Conservation (phyloP, 2,797 vertebrate genomes). For the Gouania willdenowi region DNA sequence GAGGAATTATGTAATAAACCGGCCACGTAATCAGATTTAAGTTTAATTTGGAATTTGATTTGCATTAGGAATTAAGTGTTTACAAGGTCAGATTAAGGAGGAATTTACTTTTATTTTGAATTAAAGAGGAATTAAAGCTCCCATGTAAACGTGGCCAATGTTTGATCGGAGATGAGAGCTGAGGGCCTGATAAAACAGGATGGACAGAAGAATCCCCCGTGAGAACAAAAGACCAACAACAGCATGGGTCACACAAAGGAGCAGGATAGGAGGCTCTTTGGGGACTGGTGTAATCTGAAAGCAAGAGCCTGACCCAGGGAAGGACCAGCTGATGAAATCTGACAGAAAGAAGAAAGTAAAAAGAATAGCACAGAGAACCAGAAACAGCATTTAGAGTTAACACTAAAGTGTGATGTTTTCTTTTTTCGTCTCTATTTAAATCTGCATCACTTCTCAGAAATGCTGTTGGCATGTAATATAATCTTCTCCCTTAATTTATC, state of each 20-base stretch:
- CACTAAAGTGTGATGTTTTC: conserved; percentile 9
- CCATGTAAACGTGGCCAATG: no score
- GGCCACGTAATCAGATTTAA: no score
- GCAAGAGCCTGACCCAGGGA: conserved; percentile 38
- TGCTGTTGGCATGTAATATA: no score
- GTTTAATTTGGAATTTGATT: no score
- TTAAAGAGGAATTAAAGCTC: no score
- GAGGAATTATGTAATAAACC: no score
- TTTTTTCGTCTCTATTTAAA: conserved; percentile 2
- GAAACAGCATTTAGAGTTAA: conserved; percentile 10
- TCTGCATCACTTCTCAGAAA: conserved; percentile 2
- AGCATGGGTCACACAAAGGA: conserved; percentile 28
- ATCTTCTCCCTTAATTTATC: background rate
- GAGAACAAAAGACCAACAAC: conserved; percentile 25
- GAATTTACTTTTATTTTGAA: no score
- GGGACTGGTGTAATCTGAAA: conserved; percentile 55
- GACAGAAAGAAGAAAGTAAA: conserved; percentile 29
- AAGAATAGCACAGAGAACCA: background rate
- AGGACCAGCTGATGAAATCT: conserved; percentile 53
- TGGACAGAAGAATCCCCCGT: conserved; percentile 13
- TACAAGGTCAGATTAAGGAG: no score
- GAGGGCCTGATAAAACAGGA: conserved; percentile 6
- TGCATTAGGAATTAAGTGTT: no score
- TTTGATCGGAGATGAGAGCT: conserved; percentile 16
- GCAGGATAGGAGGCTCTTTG: conserved; percentile 31